Evolutionary conservation across 2,888 invertebrate species (phyloP), one percentile per base, ranked within the genome.

Genomic region (Diarsia dahlii): DNA sequence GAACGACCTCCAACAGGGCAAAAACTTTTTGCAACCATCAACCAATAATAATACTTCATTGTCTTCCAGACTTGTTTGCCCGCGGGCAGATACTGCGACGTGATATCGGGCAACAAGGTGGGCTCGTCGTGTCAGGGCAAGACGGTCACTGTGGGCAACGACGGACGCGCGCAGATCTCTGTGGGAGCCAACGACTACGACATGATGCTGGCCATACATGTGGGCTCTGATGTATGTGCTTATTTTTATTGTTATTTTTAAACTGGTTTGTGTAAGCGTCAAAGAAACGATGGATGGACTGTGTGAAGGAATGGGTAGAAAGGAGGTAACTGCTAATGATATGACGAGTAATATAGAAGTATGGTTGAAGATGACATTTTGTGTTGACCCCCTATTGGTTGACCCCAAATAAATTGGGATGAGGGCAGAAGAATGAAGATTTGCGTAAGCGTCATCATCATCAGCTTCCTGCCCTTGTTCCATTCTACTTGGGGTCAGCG

Each of bases 21-120:
- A 28, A 2, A 9, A 15, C 3, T 50, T 2, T n/a, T 56, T 56
- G 15, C 28, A 28, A 28, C 28, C 28, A 58, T 15, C 8, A 28
- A 60, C 58, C 28, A 58, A 23, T 28, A 28, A 28, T 13, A n/a
- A n/a, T 39, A 23, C 23, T 28, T 28, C 66, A 10, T 50, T 60
- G 63, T 72, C 52, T 90, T 86, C 9, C 92, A 97, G 95, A 98
- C 97, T 2, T 97, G 97, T 66, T 95, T 98, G 2, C 97, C 98
- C 0, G 94, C 97, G 64, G 98, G 98, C 4, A 95, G 89, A 0
- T 99, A 99, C 92, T 99, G 98, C 89, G 98, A 99, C 93, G 97
- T 98, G 45, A 98, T 98, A 81, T 97, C 97, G 18, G 98, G 98
- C 4, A 84, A 91, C 74, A 93, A 96, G 82, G 91, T 89, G 18